A percentile compares a stretch with the other conserved stretches of the same genome.
Conservation (phyloP, 1,140 invertebrate genomes). For the Diachasmimorpha longicaudata region DNA sequence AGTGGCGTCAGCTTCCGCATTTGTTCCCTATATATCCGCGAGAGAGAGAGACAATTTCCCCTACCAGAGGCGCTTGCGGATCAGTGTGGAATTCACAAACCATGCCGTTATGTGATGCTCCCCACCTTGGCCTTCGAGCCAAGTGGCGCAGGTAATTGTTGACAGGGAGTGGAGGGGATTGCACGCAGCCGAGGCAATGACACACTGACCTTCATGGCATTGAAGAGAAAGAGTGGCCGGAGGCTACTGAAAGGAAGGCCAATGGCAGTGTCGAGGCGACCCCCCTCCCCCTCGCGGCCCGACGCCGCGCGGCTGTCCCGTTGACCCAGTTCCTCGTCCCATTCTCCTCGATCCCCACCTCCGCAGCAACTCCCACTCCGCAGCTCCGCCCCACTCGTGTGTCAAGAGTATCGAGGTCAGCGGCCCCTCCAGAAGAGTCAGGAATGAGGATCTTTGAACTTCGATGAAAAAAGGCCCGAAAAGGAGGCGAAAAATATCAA, state of each 20-base stretch:
- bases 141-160: background rate
- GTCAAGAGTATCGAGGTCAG: constrained; percentile 31
- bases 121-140: constrained; percentile 13
- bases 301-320: too few species aligned
- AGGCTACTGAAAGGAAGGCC: constrained; percentile 25
- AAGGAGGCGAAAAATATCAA: background rate
- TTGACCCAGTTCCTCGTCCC: constrained; percentile 41
- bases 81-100: constrained; percentile 38
- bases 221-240: background rate
- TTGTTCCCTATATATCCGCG: constrained; percentile 29
- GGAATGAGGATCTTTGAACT: background rate
- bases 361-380: constrained; percentile 11
- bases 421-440: constrained; percentile 31
- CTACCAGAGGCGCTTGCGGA: background rate
- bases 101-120: constrained; percentile 43
- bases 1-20: constrained; percentile 5
- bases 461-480: background rate
- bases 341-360: constrained; percentile 12
- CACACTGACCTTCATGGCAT: constrained; percentile 49
- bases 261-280: constrained; percentile 36
- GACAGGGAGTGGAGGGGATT: constrained; percentile 22
- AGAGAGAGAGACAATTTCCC: background rate
- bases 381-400: background rate
- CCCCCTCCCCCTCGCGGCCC: too few species aligned
- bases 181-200: constrained; percentile 36